Base-by-base conservation (phyloP, 2,888 invertebrate genomes). In the Drosophila seclusa region DNA sequence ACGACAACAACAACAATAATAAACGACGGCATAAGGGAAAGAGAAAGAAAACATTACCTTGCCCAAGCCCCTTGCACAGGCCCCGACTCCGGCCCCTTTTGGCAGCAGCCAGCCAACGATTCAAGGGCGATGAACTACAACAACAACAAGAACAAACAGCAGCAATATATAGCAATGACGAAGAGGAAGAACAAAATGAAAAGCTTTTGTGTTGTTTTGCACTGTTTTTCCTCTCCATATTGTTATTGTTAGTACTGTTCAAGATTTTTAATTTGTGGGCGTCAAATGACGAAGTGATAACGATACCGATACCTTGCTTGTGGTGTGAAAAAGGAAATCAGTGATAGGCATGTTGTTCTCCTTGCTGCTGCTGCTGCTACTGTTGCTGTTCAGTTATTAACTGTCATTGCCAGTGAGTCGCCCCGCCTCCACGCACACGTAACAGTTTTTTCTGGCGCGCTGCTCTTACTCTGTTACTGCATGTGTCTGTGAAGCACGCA, bases 121-220 rank as follows among this genome's bases (percentile, higher is more conserved):
- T 80, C 85, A 84, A 87, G 87, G 85, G 82, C 87, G 85, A 78
- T 87, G 82, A 85, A 87, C 85, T 78, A 73, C 80, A 84, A 82
- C 73, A 84, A 76, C 63, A 74, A 70, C 38, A 64, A 55, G 10
- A 24, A 54, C 27, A 55, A 24, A 16, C 24, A 45, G 24, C 24
- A n/a, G 27, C 54, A 53, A 62, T 59, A 63, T 68, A 32, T 32
- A 32, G 10, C 32, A 24, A 16, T 16, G 52, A 68, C 52, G 52
- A 72, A 69, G 36, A 72, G 75, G 40, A 55, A 75, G 57, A 81
- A 74, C 54, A 67, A 75, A 80, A 73, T 70, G 65, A 68, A 68
- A 73, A 71, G 60, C 59, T 74, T 65, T 81, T 74, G 60, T 68
- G 49, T 38, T 71, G 34, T 60, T 68, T 54, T 64, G 48, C 61